Base-by-base conservation (phyloP, 2,888 invertebrate species). In the Gymnoscelis rufifasciata region DNA sequence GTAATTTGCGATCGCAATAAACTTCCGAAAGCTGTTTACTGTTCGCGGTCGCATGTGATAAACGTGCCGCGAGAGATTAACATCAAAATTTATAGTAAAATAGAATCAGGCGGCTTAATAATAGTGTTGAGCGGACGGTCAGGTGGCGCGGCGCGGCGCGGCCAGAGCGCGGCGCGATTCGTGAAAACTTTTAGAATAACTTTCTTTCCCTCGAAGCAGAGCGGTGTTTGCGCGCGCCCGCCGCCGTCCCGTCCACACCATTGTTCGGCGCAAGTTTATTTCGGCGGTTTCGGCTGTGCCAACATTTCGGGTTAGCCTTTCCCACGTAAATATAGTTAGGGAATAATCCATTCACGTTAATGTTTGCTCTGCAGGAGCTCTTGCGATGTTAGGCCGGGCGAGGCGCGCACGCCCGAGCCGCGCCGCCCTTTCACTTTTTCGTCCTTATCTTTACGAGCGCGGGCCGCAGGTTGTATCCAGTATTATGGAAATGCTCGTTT, bases 401-500 rank as follows among this genome's bases (percentile, higher is more conserved):
- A 33, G 5, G 10, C 5, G 10, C 5, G 10, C n/a, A 3, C 15
- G 7, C 6, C 15, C 14, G 31, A 3, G 3, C n/a, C 3, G 31
- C 30, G 14, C 31, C n/a, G 3, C 30, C 35, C 45, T 45, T 55
- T 48, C 43, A 40, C 40, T 51, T 54, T 52, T 51, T 45, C 39
- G 41, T 37, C 46, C 43, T 53, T 56, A 59, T 57, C 54, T 59
- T 57, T 56, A 56, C 52, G 55, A 47, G 42, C 56, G 19, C 50
- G 15, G n/a, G 15, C 33, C 15, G 15, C 33, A 33, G 47, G 45
- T 46, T 48, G 51, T 58, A 54, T 52, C 49, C 53, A 36, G 51
- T 42, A 55, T 56, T 56, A 59, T 59, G 59, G 49, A 56, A 59
- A 59, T 56, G 49, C 38, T 41, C 48, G 38, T 47, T 56, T 55